A percentile compares a stretch with the other conserved stretches of the same genome.
phyloP scores from a whole-genome alignment of 1,140 invertebrate species.

The Bradynema listronoti region DNA sequence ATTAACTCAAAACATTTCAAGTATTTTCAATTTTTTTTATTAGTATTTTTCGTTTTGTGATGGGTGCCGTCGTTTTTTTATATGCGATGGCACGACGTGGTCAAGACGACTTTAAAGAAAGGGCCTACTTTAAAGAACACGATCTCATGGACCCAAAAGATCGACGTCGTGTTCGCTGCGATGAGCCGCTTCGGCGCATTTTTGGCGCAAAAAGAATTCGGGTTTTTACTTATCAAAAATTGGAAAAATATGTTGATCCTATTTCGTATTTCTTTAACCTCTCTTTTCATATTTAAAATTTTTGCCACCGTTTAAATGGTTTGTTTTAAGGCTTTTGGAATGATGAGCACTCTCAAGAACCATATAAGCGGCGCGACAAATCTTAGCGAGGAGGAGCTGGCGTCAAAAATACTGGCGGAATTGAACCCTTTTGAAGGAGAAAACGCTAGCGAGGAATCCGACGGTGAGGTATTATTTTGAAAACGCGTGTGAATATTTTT shows the following conservation, averaged over 20 bases:
- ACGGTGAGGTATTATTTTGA: no score
- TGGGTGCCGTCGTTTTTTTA: no score
- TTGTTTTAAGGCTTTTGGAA: not conserved
- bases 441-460: no score
- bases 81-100: conserved; percentile 29
- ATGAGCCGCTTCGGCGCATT: conserved; percentile 16
- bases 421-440: no score
- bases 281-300: not conserved
- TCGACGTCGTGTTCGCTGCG: conserved; percentile 31
- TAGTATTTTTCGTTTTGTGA: no score
- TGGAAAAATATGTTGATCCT: not conserved
- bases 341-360: not conserved
- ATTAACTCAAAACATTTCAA: no score
- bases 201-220: conserved; percentile 16
- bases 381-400: no score
- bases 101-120: conserved; percentile 36
- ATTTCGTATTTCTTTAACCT: not conserved
- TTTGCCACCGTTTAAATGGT: not conserved
- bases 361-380: not conserved
- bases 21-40: no score
- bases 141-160: conserved; percentile 31
- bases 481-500: no score
- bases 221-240: not conserved
- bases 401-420: no score
- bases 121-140: conserved; percentile 31